phyloP scores from a whole-genome alignment of 2,888 invertebrate genomes.

The Polymixis flavicincta region DNA sequence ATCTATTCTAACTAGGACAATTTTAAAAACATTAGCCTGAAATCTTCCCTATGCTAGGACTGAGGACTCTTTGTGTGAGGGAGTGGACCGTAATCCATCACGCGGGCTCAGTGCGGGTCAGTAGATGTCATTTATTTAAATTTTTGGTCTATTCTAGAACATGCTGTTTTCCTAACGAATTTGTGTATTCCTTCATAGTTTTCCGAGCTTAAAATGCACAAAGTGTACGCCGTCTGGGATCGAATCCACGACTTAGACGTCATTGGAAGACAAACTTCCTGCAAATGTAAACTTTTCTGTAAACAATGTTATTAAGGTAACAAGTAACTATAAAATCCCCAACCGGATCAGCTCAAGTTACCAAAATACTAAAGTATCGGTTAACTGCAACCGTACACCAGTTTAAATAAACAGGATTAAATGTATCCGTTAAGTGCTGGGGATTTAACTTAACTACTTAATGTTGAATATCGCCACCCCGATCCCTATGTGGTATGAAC shows the following conservation, averaged over 20 bases:
- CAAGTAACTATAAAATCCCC: neutral
- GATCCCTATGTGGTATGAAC: neutral
- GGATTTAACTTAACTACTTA: conserved; percentile 57
- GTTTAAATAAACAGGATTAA: conserved; percentile 55
- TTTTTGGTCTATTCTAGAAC: neutral
- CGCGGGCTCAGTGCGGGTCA: neutral
- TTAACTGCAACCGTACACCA: conserved; percentile 34
- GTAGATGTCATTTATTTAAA: neutral
- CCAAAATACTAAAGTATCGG: conserved; percentile 40
- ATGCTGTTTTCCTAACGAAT: neutral
- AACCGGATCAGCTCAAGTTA: conserved; percentile 33
- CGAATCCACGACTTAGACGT: neutral
- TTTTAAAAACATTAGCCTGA: neutral
- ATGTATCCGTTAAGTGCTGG: conserved; percentile 47
- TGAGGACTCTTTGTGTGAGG: neutral
- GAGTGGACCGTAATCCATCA: neutral
- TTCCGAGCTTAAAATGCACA: neutral
- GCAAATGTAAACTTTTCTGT: neutral
- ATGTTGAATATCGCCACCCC: conserved; percentile 17
- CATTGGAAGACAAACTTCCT: neutral
- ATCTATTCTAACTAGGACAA: too few species aligned
- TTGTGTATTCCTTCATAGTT: neutral
- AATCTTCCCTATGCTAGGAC: neutral
- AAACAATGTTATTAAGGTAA: neutral
- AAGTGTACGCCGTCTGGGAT: neutral